These are phyloP conservation scores for Calidris pugnax DNA, from an alignment of 2,113 vertebrate genomes.

Conservation along the genomic window DNA sequence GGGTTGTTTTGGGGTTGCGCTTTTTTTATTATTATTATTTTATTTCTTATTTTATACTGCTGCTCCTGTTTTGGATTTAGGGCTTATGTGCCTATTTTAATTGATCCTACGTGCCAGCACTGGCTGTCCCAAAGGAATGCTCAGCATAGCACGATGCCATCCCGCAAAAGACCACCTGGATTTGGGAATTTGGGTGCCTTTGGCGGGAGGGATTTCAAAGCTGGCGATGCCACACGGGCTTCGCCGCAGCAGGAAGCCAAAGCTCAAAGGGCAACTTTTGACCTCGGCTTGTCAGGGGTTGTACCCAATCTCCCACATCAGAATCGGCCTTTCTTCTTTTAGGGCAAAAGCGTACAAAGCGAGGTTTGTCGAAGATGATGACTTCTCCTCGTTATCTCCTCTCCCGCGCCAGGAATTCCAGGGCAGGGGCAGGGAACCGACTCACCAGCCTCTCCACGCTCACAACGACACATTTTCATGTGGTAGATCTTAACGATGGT, in stretches of 20 bases:
- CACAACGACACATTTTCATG: neutral
- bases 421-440: neutral
- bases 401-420: neutral
- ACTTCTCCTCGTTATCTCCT: neutral
- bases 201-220: neutral
- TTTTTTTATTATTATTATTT: neutral
- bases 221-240: neutral
- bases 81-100: neutral
- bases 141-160: neutral
- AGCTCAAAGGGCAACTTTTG: neutral
- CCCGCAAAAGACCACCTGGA: neutral
- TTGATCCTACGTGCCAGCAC: neutral
- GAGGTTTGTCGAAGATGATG: accelerated
- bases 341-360: neutral
- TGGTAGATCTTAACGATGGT: neutral
- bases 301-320: neutral
- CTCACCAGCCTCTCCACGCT: neutral
- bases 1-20: neutral
- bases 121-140: neutral
- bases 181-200: neutral
- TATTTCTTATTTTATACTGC: neutral
- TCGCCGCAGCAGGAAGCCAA: neutral
- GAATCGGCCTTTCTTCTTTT: neutral
- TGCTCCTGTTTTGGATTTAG: neutral
- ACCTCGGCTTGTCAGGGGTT: neutral